Conservation (phyloP, 2,888 invertebrate genomes). For the Lasioglossum leucozonium region DNA sequence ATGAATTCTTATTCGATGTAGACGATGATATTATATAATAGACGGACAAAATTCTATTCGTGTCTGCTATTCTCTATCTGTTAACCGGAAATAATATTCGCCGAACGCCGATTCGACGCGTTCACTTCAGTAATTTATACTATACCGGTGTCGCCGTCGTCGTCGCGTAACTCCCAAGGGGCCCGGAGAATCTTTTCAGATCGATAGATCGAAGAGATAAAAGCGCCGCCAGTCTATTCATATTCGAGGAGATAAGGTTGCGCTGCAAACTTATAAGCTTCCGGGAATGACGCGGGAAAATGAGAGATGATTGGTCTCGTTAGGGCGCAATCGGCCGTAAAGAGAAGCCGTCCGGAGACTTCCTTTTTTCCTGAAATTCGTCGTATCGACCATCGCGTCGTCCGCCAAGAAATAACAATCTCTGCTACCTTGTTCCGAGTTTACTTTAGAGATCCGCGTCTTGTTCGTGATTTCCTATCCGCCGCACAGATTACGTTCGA, state of each 20-base stretch:
- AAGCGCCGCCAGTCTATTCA: conserved; percentile 28
- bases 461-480: neutral
- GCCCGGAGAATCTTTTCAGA: neutral
- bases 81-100: neutral
- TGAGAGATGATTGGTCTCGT: conserved; percentile 59
- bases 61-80: too few species aligned
- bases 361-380: conserved; percentile 36
- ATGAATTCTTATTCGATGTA: too few species aligned
- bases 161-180: neutral
- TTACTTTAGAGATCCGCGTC: conserved; percentile 24
- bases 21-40: too few species aligned
- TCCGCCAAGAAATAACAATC: conserved; percentile 51
- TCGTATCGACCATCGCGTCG: conserved; percentile 9
- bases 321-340: conserved; percentile 51
- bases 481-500: neutral
- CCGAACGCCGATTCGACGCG: neutral
- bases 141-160: too few species aligned
- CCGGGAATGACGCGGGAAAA: conserved; percentile 37
- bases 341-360: conserved; percentile 35
- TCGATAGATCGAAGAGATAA: conserved; percentile 52
- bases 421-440: conserved; percentile 26
- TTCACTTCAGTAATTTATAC: neutral
- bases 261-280: conserved; percentile 44
- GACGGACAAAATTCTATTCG: too few species aligned
- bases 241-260: conserved; percentile 36